Evolutionary conservation across 2,888 invertebrate genomes (phyloP).

Genomic region (Steinernema carpocapsae): DNA sequence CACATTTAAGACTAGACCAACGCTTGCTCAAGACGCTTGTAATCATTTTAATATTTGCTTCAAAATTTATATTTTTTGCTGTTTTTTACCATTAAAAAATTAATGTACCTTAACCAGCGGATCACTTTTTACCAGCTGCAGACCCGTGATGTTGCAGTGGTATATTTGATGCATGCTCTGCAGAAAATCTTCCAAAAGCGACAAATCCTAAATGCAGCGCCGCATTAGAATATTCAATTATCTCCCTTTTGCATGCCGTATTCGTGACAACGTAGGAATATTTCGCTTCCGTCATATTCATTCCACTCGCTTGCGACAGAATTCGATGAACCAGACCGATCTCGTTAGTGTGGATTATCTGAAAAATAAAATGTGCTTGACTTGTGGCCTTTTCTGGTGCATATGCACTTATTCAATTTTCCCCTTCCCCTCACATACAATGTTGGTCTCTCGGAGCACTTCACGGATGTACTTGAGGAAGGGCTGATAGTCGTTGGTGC

Average conservation of each 20-base stretch:
- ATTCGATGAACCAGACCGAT: conserved; percentile 61
- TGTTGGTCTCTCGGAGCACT: conserved; percentile 60
- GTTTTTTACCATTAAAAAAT: too few relatives aligned
- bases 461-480: conserved; percentile 64
- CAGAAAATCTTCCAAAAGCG: conserved; percentile 63
- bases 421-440: conserved; percentile 45
- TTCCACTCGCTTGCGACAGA: conserved; percentile 56
- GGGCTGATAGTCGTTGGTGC: conserved; percentile 56
- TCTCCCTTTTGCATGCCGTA: conserved; percentile 48
- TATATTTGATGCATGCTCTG: conserved; percentile 54
- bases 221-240: neutral
- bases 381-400: neutral
- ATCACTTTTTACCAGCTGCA: conserved; percentile 62
- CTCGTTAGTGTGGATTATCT: conserved; percentile 65
- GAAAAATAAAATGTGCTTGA: conserved; percentile 8
- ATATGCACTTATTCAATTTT: neutral
- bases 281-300: conserved; percentile 65
- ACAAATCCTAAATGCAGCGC: conserved; percentile 55
- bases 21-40: too few relatives aligned
- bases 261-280: conserved; percentile 65
- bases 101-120: conserved; percentile 62
- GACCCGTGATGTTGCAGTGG: conserved; percentile 66
- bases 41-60: too few relatives aligned
- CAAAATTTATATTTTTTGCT: too few relatives aligned
- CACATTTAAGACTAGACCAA: too few relatives aligned